Evolutionary conservation across 2,888 invertebrate genomes (phyloP).

Genomic region (Sipunculus nudus): DNA sequence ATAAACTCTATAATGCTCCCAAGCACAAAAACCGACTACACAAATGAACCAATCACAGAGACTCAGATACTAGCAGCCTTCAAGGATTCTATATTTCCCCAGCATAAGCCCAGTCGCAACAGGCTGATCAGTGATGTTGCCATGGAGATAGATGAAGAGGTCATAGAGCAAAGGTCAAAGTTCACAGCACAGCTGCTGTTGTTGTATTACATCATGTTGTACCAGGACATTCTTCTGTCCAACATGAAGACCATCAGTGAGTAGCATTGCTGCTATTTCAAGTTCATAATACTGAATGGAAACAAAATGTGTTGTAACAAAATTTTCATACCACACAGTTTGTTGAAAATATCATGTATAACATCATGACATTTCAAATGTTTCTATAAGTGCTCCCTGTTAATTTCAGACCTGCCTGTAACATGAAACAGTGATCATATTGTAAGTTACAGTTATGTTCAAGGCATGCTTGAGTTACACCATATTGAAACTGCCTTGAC

Average conservation of each 20-base stretch:
- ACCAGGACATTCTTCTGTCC: slow-evolving; percentile 85
- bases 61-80: slow-evolving; percentile 78
- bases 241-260: slow-evolving; percentile 64
- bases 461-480: too few species aligned
- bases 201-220: slow-evolving; percentile 89
- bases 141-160: slow-evolving; percentile 63
- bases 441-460: too few species aligned
- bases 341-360: too few species aligned
- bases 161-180: slow-evolving; percentile 1
- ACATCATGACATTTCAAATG: too few species aligned
- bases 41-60: slow-evolving; percentile 91
- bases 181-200: slow-evolving; percentile 88
- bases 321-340: too few species aligned
- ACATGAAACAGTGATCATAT: too few species aligned
- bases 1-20: slow-evolving; percentile 84
- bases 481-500: too few species aligned
- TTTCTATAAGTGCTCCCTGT: too few species aligned
- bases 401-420: too few species aligned
- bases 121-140: slow-evolving; percentile 3
- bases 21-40: slow-evolving; percentile 71
- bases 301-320: not conserved
- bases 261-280: slow-evolving; percentile 72
- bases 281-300: too few species aligned
- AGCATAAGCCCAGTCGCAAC: slow-evolving; percentile 2
- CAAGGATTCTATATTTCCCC: slow-evolving; percentile 25